Conservation (phyloP, 2,888 invertebrate species). For the Cephus nigrinus region DNA sequence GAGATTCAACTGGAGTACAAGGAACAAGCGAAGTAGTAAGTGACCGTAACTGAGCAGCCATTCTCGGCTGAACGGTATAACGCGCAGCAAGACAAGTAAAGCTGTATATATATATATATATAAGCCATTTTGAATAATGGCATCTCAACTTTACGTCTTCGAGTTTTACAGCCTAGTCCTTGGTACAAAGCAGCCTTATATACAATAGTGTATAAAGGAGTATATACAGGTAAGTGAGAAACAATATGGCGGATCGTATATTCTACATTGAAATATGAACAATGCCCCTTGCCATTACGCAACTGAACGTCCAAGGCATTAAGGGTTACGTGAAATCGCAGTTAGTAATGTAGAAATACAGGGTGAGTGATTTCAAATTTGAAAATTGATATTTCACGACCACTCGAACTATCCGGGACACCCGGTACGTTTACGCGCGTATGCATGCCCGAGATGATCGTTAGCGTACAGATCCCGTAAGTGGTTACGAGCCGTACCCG, state of each 20-base stretch:
- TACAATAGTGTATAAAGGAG: not conserved
- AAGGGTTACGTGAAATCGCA: not conserved
- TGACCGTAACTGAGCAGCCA: not conserved
- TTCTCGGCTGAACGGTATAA: not conserved
- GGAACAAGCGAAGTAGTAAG: too few relatives aligned
- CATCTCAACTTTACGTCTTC: not conserved
- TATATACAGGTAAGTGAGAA: not conserved
- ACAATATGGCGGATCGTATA: not conserved
- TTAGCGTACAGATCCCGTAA: not conserved
- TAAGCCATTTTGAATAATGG: not conserved
- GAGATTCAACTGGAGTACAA: too few relatives aligned
- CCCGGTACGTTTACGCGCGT: not conserved
- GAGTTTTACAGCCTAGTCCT: not conserved
- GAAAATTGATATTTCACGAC: not conserved
- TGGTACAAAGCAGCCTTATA: not conserved
- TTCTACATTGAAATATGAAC: not conserved
- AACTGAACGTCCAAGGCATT: not conserved
- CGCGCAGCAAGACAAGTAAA: not conserved
- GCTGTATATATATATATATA: not conserved
- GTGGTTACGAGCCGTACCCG: not conserved
- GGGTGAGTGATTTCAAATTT: not conserved
- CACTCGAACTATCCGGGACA: not conserved
- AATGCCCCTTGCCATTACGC: not conserved
- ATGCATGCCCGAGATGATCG: not conserved
- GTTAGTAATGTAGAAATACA: not conserved